Base-by-base conservation (phyloP, 53 echinoderm and acorn worm genomes). In the Crossaster papposus region DNA sequence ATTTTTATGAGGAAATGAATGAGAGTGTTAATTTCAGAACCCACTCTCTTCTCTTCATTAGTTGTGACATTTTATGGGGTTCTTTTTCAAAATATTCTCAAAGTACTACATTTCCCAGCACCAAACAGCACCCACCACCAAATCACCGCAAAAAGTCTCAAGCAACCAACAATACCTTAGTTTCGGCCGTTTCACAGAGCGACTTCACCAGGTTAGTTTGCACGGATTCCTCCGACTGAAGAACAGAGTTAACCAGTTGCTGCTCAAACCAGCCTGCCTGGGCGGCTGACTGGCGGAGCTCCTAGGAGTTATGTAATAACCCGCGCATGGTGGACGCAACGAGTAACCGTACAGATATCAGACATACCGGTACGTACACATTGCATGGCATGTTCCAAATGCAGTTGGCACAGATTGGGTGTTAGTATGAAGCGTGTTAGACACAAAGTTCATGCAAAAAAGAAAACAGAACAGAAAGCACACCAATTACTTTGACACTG, bases 231-330 rank as follows among this genome's bases (percentile, higher is more conserved):
- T 77, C 87, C 26, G 87, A 87, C 36, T 87, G 87, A 35, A 87
- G 63, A 63, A 87, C 87, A 31, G 35, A 76, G 77, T 87, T 53
- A 14, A 72, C 52, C 8, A 87, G 76, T 36, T 87, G 87, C 77
- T 87, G 75, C 38, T 87, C 77, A 63, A 76, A 77, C 87, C 87
- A 87, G 77, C 87, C 87, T 5, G 75, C 77, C 58, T 87, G 77
- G 38, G 87, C 87, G 24, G 87, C 87, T 28, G 54, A 76, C 76
- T 76, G 32, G 31, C 76, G 87, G 0, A 74, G 76, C 29, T 87
- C 87, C 87, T 87, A 8, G 15, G 36, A 20, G 82, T 51, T 11
- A 23, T 36, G 29, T 36, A 1, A 44, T 44, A 23, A 0, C 37
- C 81, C 32, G 13, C 5, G 51, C 26, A 12, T 51, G 20, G 32